Percentiles rank a stretch among this genome's conserved stretches.
phyloP scores from a whole-genome alignment of 2,797 vertebrate species.

The Staurois parvus region DNA sequence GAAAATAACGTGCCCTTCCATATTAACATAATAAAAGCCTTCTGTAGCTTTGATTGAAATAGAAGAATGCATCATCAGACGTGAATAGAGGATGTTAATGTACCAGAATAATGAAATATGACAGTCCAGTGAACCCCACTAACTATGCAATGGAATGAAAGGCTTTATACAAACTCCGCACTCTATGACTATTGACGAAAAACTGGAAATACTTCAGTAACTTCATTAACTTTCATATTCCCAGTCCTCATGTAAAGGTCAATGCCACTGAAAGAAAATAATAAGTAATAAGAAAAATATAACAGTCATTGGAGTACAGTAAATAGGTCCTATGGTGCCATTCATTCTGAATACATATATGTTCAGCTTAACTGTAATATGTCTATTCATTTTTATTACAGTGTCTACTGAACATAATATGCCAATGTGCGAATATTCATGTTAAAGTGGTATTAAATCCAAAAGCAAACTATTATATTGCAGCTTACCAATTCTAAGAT shows the following conservation, averaged over 20 bases:
- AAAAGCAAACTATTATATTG: too few species aligned
- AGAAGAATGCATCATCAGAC: background rate
- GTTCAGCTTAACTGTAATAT: too few species aligned
- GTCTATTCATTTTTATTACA: too few species aligned
- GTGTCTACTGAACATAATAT: too few species aligned
- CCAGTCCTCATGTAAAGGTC: background rate
- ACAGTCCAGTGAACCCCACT: background rate
- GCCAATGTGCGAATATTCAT: too few species aligned
- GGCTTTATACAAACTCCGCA: background rate
- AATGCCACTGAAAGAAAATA: background rate
- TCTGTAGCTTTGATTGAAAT: background rate
- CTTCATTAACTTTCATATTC: background rate
- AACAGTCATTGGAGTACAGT: background rate
- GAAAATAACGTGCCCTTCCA: background rate
- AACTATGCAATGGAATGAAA: background rate
- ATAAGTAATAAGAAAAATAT: background rate
- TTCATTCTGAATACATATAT: too few species aligned
- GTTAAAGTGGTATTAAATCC: too few species aligned
- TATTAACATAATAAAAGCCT: background rate
- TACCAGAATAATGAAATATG: slow-evolving; percentile 8
- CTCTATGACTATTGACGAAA: background rate
- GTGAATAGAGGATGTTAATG: background rate
- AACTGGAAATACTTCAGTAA: background rate
- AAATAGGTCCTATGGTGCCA: background rate
- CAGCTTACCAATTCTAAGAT: too few species aligned